Conservation (phyloP, 2,113 vertebrate genomes). For the Daubentonia madagascariensis region DNA sequence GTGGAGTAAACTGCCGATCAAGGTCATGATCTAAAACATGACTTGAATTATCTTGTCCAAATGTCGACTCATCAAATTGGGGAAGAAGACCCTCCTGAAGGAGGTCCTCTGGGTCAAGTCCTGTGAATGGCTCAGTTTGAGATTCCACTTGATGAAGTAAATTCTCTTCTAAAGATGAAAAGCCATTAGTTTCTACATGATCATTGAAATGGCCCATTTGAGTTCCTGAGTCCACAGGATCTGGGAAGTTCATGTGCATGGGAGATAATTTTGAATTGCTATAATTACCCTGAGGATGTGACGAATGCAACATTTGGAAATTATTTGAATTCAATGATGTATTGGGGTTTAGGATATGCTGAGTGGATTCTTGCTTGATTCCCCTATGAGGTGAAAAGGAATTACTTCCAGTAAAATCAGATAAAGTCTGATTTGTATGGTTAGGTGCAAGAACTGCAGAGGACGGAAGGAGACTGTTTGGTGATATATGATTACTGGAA, state of each 20-base stretch:
- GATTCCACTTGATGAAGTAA: conserved; percentile 89
- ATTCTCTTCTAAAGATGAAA: conserved; percentile 90
- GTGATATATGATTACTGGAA: conserved; percentile 88
- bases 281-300: conserved; percentile 90
- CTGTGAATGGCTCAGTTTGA: conserved; percentile 90
- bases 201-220: conserved; percentile 87
- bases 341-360: conserved; percentile 84
- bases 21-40: conserved; percentile 85
- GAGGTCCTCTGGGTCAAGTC: conserved; percentile 91
- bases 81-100: conserved; percentile 93
- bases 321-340: conserved; percentile 87
- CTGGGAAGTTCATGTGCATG: conserved; percentile 87
- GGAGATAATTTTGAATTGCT: conserved; percentile 92
- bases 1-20: conserved; percentile 81
- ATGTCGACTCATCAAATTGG: conserved; percentile 91
- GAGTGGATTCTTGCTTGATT: conserved; percentile 86
- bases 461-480: conserved; percentile 87
- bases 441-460: conserved; percentile 84
- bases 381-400: conserved; percentile 88
- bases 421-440: conserved; percentile 84
- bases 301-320: conserved; percentile 89
- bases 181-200: conserved; percentile 89
- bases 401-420: conserved; percentile 88
- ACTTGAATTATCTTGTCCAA: conserved; percentile 88
- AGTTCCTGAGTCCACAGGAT: conserved; percentile 85